phyloP scores from a whole-genome alignment of 2,113 vertebrate species.

The Xenotilapia longispinis region DNA sequence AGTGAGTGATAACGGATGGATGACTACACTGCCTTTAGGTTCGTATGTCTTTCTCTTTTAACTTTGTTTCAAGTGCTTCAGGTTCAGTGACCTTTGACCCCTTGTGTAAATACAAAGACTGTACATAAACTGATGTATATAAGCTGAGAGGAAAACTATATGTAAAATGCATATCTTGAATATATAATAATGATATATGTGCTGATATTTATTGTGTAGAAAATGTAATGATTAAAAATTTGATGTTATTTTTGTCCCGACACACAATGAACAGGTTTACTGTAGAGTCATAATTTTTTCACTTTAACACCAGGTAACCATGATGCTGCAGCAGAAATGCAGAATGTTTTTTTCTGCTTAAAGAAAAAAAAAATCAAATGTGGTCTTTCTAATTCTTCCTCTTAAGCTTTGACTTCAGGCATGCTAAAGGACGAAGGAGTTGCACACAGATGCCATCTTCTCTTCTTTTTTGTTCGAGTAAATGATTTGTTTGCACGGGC shows the following conservation, averaged over 20 bases:
- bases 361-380: conserved; percentile 3
- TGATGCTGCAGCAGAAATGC: conserved; percentile 46
- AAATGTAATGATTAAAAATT: conserved; percentile 61
- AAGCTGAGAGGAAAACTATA: conserved; percentile 67
- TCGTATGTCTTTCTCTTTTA: conserved; percentile 45
- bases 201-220: conserved; percentile 73
- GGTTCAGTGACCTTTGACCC: conserved; percentile 59
- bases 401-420: conserved; percentile 13
- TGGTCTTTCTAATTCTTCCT: conserved; percentile 13
- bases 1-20: conserved; percentile 30
- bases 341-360: conserved; percentile 11
- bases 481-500: not conserved
- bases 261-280: conserved; percentile 65
- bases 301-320: conserved; percentile 55
- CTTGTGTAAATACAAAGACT: conserved; percentile 71
- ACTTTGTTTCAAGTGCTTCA: conserved; percentile 68
- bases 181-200: conserved; percentile 72
- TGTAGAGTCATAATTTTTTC: conserved; percentile 49
- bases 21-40: conserved; percentile 61
- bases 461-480: not conserved
- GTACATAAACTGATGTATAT: conserved; percentile 75
- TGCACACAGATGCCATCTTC: not conserved
- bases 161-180: conserved; percentile 71
- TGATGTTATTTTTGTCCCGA: conserved; percentile 71
- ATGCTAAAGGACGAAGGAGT: not conserved